A percentile compares a stretch with the other conserved stretches of the same genome.
phyloP scores from a whole-genome alignment of 2,888 invertebrate genomes.

The Dicyrtoma fusca region DNA sequence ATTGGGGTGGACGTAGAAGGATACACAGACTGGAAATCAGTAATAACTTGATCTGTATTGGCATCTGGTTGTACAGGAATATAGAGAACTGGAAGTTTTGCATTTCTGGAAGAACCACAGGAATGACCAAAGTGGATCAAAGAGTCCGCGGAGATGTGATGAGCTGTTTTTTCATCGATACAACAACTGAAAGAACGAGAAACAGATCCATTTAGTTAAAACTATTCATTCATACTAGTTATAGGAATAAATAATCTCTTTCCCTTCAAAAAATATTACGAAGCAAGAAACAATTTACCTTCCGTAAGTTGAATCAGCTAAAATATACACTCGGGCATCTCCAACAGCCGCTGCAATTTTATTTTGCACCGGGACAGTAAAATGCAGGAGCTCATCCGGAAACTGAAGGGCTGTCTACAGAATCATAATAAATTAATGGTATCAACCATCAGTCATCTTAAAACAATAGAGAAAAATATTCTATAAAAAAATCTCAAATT shows the following conservation, averaged over 20 bases:
- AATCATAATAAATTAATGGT: conserved; percentile 34
- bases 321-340: conserved; percentile 71
- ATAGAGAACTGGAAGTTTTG: conserved; percentile 74
- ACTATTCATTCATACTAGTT: too few species aligned
- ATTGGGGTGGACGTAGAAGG: conserved; percentile 52
- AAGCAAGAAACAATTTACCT: conserved; percentile 63
- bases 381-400: conserved; percentile 76
- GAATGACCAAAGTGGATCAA: conserved; percentile 89
- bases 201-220: too few species aligned
- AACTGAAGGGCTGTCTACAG: conserved; percentile 86
- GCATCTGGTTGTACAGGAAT: conserved; percentile 70
- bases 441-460: conserved; percentile 13
- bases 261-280: too few species aligned
- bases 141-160: conserved; percentile 82
- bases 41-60: conserved; percentile 60
- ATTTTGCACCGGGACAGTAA: conserved; percentile 70
- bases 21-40: conserved; percentile 44
- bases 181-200: conserved; percentile 80
- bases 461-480: background rate
- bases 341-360: conserved; percentile 63
- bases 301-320: conserved; percentile 90
- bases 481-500: background rate
- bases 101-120: conserved; percentile 75
- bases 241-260: too few species aligned
- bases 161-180: conserved; percentile 85